Conservation (phyloP, 1,140 invertebrate genomes). For the Phymastichus coffea region DNA sequence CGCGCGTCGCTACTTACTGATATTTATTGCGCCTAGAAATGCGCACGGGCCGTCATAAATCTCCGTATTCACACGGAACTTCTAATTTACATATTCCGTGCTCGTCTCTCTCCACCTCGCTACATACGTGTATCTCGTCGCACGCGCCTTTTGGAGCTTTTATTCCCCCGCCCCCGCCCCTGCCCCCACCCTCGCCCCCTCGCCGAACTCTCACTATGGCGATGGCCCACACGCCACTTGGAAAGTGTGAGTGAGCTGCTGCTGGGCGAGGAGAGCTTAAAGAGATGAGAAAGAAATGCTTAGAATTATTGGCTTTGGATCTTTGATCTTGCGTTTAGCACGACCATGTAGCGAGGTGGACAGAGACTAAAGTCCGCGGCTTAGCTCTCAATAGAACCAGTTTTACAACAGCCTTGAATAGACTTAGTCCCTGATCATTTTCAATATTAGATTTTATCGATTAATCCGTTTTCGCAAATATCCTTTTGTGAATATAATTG, state of each 20-base stretch:
- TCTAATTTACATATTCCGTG: constrained; percentile 52
- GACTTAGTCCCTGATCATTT: too few relatives aligned
- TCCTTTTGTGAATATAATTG: too few relatives aligned
- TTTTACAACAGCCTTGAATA: too few relatives aligned
- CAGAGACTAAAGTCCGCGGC: not conserved
- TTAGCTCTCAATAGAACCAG: too few relatives aligned
- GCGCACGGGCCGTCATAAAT: constrained; percentile 49
- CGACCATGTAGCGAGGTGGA: too few relatives aligned
- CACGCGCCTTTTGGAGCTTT: not conserved
- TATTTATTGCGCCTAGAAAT: constrained; percentile 53
- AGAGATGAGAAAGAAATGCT: constrained; percentile 6
- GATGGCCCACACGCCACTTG: constrained; percentile 13
- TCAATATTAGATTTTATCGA: too few relatives aligned
- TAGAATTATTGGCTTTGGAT: not conserved
- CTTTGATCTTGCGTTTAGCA: not conserved
- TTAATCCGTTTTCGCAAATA: too few relatives aligned
- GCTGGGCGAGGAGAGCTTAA: too few relatives aligned
- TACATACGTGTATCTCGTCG: not conserved
- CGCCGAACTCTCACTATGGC: constrained; percentile 13
- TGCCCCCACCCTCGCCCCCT: not conserved
- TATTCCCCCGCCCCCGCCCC: not conserved
- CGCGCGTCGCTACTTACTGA: constrained; percentile 50
- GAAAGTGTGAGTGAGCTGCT: too few relatives aligned
- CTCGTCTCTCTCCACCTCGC: constrained; percentile 6
- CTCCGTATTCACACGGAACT: constrained; percentile 52